Evolutionary conservation across 2,797 vertebrate species (phyloP).

Genomic region (Cuniculus paca): DNA sequence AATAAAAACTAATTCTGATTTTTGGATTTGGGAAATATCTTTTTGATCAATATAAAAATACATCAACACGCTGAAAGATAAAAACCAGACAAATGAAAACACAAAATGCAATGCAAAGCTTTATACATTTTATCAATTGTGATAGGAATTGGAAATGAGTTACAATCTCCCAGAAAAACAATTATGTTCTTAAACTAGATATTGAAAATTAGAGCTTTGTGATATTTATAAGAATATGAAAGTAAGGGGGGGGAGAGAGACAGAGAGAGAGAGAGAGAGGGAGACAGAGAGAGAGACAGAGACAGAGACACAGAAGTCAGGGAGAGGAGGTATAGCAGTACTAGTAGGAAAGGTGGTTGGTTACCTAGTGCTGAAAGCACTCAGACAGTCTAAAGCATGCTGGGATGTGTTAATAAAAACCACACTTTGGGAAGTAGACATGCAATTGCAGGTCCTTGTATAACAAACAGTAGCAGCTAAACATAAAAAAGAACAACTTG

Average conservation of each 20-base stretch:
- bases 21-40: background rate
- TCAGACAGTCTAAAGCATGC: background rate
- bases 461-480: background rate
- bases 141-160: background rate
- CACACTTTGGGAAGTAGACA: background rate
- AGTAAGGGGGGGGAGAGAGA: background rate
- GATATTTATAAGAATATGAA: background rate
- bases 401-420: background rate
- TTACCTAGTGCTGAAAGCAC: background rate
- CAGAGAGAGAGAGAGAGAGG: fast-evolving
- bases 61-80: background rate
- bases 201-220: background rate
- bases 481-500: background rate
- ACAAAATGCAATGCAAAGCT: background rate
- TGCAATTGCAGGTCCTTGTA: background rate
- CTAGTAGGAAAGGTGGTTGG: background rate
- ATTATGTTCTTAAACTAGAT: background rate
- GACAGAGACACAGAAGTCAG: fast-evolving
- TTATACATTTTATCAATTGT: background rate
- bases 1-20: background rate
- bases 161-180: background rate
- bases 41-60: background rate
- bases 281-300: fast-evolving
- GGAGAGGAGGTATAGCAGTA: background rate
- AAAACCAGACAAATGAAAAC: background rate